Base-by-base conservation (phyloP, 2,113 vertebrate species). In the Callithrix jacchus region DNA sequence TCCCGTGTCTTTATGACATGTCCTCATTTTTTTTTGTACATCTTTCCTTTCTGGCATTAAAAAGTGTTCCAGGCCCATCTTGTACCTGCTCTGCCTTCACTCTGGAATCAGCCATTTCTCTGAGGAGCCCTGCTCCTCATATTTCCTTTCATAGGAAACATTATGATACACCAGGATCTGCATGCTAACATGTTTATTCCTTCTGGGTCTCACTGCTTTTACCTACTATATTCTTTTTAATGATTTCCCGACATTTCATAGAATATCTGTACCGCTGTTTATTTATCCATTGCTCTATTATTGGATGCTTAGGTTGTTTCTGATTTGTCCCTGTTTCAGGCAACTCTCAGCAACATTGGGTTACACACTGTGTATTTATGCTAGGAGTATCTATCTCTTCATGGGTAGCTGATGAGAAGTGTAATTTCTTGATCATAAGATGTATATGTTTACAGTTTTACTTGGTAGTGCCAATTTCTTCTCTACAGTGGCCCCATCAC, bases 41-140 rank as follows among this genome's bases (percentile, higher is more conserved):
- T 80, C 45, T 77, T 70, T 85, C 21, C 61, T 74, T 89, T 47
- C 56, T 76, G 84, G 88, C 84, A 58, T 92, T 45, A 61, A 73
- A 81, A 17, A 80, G 58, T 94, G 64, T 94, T 93, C 87, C 12
- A 27, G 37, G 66, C 49, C 93, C 52, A 42, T 86, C 83, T 91
- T 42, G 49, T 66, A 11, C 83, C 66, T 81, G 10, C 20, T 3
- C 11, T 54, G 58, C 80, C 64, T 94, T 37, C 20, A 37, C 18
- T 49, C 40, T 37, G 77, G 42, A 92, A 30, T n/a, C 18, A 27
- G n/a, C 54, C 35, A 12, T 45, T 58, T 85, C 85, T 89, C 79
- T 37, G 14, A 52, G 84, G 79, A 37, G 17, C 54, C 32, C 61
- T 54, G 70, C 42, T 42, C 42, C 42, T 42, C 42, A 42, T 42